Conservation (phyloP, 2,113 vertebrate genomes). For the Gadus chalcogrammus region DNA sequence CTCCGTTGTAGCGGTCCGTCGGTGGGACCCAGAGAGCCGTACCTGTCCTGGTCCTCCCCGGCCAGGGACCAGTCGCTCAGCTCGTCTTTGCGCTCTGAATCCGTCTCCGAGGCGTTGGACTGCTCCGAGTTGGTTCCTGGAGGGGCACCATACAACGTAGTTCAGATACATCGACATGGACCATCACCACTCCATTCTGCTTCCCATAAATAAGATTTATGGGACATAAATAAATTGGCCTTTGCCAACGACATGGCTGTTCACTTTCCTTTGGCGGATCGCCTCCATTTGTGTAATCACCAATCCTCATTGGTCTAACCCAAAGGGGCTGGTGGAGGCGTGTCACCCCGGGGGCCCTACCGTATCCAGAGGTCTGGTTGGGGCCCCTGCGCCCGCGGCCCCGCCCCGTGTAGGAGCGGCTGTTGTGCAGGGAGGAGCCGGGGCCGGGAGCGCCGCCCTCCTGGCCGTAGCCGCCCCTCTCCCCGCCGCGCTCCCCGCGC, state of each 20-base stretch:
- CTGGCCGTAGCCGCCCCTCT: constrained; percentile 79
- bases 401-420: constrained; percentile 89
- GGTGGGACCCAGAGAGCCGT: background rate
- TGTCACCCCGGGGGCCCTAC: no score
- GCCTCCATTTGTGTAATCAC: no score
- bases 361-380: constrained; percentile 80
- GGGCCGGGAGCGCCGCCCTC: constrained; percentile 79
- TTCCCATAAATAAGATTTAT: no score
- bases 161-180: background rate
- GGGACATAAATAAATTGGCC: no score
- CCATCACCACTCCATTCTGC: no score
- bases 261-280: no score
- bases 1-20: no score
- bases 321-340: no score
- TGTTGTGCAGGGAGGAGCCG: constrained; percentile 80
- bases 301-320: no score
- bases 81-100: constrained; percentile 94
- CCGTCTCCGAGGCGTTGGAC: constrained; percentile 95
- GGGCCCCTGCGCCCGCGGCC: constrained; percentile 90
- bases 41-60: constrained; percentile 82
- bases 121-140: constrained; percentile 96
- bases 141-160: background rate
- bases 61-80: constrained; percentile 96
- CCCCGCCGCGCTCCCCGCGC: constrained; percentile 15
- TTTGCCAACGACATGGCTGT: no score